A percentile compares a stretch with the other conserved stretches of the same genome.
phyloP scores from a whole-genome alignment of 2,888 invertebrate species.

The Rhimphoctona megacephalus region DNA sequence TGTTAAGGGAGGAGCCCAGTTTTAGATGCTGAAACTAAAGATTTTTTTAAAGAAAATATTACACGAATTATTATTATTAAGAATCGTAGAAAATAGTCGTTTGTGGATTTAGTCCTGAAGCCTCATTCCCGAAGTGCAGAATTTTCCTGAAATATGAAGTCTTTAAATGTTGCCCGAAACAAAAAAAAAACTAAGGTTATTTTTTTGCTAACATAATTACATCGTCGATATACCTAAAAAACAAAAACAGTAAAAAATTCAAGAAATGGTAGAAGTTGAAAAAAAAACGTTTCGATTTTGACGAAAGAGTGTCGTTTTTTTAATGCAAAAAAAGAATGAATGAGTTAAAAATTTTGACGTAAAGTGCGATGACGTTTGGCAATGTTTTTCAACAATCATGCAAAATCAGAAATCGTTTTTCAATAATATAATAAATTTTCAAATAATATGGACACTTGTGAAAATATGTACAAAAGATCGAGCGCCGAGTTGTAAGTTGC shows the following conservation, averaged over 20 bases:
- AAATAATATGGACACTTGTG: slow-evolving; percentile 30
- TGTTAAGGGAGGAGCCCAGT: not conserved
- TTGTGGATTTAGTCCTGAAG: not conserved
- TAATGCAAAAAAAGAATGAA: not conserved
- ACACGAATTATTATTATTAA: not conserved
- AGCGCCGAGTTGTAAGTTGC: slow-evolving; percentile 32
- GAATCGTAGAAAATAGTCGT: not conserved
- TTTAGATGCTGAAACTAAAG: not conserved
- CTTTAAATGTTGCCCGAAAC: no score
- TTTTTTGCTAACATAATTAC: no score
- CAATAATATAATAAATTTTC: no score
- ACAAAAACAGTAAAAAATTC: no score
- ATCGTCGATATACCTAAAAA: no score
- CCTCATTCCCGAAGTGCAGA: not conserved
- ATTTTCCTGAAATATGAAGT: no score
- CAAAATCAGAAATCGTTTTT: slow-evolving; percentile 6
- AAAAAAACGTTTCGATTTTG: no score
- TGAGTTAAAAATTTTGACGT: not conserved
- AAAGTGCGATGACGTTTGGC: slow-evolving; percentile 30
- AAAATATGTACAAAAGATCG: slow-evolving; percentile 12
- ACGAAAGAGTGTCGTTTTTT: no score
- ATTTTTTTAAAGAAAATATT: not conserved
- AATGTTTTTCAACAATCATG: slow-evolving; percentile 39
- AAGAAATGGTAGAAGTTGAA: no score
- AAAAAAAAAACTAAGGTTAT: no score